Evolutionary conservation across 2,888 invertebrate genomes (phyloP).

Genomic region (Marasmarcha lunaedactyla): DNA sequence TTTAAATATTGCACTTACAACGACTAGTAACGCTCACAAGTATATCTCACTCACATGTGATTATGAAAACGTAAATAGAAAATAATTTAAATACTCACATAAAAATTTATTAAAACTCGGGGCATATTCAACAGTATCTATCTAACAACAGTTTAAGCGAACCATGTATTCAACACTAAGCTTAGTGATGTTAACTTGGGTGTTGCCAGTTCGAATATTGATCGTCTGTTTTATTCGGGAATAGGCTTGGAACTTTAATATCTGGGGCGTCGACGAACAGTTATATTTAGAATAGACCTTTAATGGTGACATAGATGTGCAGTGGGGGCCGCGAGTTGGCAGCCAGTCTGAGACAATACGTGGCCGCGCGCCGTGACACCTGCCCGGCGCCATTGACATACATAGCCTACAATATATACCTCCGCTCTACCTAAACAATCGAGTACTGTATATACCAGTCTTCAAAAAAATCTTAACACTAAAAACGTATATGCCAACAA

Average conservation of each 20-base stretch:
- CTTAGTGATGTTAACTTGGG: no score
- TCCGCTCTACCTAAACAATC: slow-evolving; percentile 14
- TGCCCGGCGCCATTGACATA: slow-evolving; percentile 25
- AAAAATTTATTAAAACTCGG: slow-evolving; percentile 15
- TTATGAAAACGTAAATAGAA: slow-evolving; percentile 24
- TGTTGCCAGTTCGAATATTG: no score
- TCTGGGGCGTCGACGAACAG: slow-evolving; percentile 1
- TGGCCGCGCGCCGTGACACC: slow-evolving; percentile 35
- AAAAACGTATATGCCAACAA: not conserved
- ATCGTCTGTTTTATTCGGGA: no score
- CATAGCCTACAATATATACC: slow-evolving; percentile 36
- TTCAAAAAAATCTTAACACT: not conserved
- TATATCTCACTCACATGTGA: not conserved
- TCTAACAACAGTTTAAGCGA: slow-evolving; percentile 9
- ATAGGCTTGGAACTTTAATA: no score
- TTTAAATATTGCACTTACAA: slow-evolving; percentile 27
- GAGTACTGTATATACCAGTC: not conserved
- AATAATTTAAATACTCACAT: slow-evolving; percentile 21
- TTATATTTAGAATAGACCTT: slow-evolving; percentile 18
- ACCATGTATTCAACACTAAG: slow-evolving; percentile 4
- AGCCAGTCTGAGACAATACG: slow-evolving; percentile 34
- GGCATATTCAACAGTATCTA: no score
- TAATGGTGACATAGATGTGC: slow-evolving; percentile 41
- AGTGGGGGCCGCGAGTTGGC: slow-evolving; percentile 48
- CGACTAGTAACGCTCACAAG: slow-evolving; percentile 4